These are phyloP conservation scores for Agelas oroides DNA, from an alignment of 37 sponge, comb jelly and placozoan genomes.

Conservation along the genomic window DNA sequence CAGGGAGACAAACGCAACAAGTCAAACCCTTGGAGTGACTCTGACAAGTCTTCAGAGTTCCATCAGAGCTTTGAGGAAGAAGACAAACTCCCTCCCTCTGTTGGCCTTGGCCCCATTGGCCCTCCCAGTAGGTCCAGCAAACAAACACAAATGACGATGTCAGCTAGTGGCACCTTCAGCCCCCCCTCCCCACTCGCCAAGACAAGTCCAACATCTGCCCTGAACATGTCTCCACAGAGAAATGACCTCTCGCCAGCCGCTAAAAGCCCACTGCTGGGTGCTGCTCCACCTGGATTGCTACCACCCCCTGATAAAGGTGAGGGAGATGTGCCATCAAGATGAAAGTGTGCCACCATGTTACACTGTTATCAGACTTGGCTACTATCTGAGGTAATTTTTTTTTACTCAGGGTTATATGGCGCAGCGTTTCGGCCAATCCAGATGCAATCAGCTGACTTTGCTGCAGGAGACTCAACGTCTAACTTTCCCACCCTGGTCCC, in stretches of 20 bases:
- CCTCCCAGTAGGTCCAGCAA: conserved; percentile 50
- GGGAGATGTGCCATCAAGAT: not conserved
- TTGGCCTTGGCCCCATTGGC: conserved; percentile 64
- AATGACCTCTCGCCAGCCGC: conserved; percentile 45
- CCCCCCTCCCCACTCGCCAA: conserved; percentile 29
- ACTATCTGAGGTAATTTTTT: not conserved
- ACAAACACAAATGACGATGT: not conserved
- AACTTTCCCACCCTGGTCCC: conserved; percentile 43
- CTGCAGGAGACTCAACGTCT: not conserved
- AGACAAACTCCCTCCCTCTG: conserved; percentile 4
- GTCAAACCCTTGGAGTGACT: conserved; percentile 1
- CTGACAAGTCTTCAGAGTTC: not conserved
- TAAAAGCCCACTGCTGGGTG: conserved; percentile 69
- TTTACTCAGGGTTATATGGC: conserved; percentile 24
- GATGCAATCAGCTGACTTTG: conserved; percentile 9
- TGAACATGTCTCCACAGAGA: conserved; percentile 26
- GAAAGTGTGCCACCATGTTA: not conserved
- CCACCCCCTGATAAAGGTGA: conserved; percentile 66
- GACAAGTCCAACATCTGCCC: conserved; percentile 27
- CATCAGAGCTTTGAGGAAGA: conserved; percentile 15
- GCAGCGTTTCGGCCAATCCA: conserved; percentile 45
- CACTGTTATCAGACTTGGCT: not conserved
- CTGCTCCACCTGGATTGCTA: conserved; percentile 64
- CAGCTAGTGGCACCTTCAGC: conserved; percentile 21
- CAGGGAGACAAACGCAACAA: conserved; percentile 1